Evolutionary conservation across 2,797 vertebrate species (phyloP).

Genomic region (Enteromius unitaeniatus): DNA sequence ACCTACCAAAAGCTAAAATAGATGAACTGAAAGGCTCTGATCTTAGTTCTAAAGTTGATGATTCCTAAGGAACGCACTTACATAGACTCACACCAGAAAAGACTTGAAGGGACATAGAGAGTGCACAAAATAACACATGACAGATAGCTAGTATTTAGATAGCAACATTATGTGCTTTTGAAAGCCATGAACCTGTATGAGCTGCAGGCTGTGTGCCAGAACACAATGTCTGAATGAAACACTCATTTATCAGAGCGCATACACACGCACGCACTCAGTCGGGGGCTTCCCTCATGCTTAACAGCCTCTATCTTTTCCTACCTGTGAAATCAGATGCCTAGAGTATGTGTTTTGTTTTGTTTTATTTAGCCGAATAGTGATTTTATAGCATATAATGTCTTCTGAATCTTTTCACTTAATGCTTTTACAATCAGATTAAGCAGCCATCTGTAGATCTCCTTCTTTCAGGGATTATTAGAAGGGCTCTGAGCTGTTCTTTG

Average conservation of each 20-base stretch:
- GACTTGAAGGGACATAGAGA: constrained; percentile 36
- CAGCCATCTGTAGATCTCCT: not conserved
- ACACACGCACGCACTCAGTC: not conserved
- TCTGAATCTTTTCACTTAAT: not conserved
- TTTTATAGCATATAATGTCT: constrained; percentile 2
- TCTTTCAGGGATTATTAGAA: constrained; percentile 9
- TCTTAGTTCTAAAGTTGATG: not conserved
- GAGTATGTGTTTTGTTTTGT: not conserved
- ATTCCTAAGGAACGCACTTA: not conserved
- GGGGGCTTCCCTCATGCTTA: constrained; percentile 23
- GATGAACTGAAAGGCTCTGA: not conserved
- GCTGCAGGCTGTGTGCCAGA: constrained; percentile 31
- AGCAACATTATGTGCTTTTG: constrained; percentile 39
- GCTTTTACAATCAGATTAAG: constrained; percentile 14
- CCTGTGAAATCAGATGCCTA: constrained; percentile 11
- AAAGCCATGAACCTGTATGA: constrained; percentile 33
- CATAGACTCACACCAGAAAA: not conserved
- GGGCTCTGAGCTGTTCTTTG: not conserved
- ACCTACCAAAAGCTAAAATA: not conserved
- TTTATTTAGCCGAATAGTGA: not conserved
- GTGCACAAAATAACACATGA: constrained; percentile 55
- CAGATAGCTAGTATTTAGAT: constrained; percentile 39
- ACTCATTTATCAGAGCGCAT: constrained; percentile 17
- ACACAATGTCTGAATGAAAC: constrained; percentile 36
- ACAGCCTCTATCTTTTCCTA: constrained; percentile 20